Evolutionary conservation across 2,888 invertebrate genomes (phyloP), one percentile per base, ranked within the genome.

Genomic region (Abrostola tripartita): DNA sequence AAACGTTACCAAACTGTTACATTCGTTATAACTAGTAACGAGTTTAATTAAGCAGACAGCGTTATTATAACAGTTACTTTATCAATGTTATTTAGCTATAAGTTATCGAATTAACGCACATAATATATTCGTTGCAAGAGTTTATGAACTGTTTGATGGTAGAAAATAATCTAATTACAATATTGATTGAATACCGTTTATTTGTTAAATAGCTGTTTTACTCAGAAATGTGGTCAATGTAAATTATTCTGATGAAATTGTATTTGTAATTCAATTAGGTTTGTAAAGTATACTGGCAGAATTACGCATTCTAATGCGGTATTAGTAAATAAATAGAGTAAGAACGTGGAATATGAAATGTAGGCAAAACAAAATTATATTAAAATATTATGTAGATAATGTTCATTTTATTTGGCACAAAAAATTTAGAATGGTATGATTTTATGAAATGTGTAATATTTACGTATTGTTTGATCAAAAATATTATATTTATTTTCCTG

Each of bases 231-330:
- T 53, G n/a, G 36, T 79, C 79, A 76, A 81, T 83, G 73, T 73
- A 70, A 71, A 75, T 68, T 54, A 64, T 57, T 64, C 65, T 61
- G 57, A 51, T 64, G 57, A 49, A 64, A 68, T 79, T 79, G 80
- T 77, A 84, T 82, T 85, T 83, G 85, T 85, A 82, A 85, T 76
- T 82, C 79, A 81, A 78, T 82, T 82, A 75, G 78, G 81, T 65
- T 65, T 63, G 63, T 69, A 61, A 71, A 75, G 73, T 75, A 67
- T 75, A 74, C 55, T 72, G 76, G 71, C 74, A 82, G 86, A 88
- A 88, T 86, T 89, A 90, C 91, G 91, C 88, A 90, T 87, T 90
- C 81, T 80, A 81, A 77, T 67, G 38, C 37, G 10, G 24, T 42
- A 59, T 60, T 63, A 24, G 37, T 57, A 71, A 58, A 49, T 41